Evolutionary conservation across 2,797 vertebrate species (phyloP).

Genomic region (Periophthalmus magnuspinnatus): DNA sequence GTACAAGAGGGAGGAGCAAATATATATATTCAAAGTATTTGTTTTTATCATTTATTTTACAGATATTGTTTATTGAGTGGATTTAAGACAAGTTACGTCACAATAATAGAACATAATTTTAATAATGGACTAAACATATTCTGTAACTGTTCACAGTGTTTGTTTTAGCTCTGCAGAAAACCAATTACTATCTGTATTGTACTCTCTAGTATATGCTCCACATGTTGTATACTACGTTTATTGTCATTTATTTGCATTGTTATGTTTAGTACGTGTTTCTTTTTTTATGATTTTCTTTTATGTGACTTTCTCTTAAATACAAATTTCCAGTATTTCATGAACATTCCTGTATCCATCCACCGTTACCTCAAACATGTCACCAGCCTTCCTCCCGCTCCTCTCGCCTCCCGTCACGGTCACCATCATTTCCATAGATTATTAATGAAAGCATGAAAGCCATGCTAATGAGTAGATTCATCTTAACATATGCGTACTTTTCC

Average conservation of each 20-base stretch:
- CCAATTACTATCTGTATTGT: too few species aligned
- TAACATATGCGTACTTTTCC: constrained; percentile 8
- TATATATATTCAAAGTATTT: neutral
- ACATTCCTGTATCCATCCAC: neutral
- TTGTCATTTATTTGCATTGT: too few species aligned
- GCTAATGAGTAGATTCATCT: constrained; percentile 73
- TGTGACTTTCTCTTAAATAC: too few species aligned
- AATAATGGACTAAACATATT: too few species aligned
- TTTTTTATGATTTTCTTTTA: too few species aligned
- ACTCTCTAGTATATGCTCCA: too few species aligned
- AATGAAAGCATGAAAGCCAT: constrained; percentile 58
- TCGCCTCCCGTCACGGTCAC: constrained; percentile 35
- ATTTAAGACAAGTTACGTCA: too few species aligned
- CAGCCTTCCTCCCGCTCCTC: constrained; percentile 20
- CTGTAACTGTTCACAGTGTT: too few species aligned
- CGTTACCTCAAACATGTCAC: constrained; percentile 22
- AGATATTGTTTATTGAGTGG: neutral
- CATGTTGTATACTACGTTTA: too few species aligned
- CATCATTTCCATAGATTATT: constrained; percentile 65
- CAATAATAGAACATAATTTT: too few species aligned
- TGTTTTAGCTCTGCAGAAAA: too few species aligned
- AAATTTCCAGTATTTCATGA: neutral
- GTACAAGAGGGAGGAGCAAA: neutral
- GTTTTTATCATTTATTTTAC: neutral
- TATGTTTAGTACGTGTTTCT: too few species aligned